These are phyloP conservation scores for Hydrotaea diabolus DNA, from an alignment of 2,888 invertebrate species.

Conservation along the genomic window DNA sequence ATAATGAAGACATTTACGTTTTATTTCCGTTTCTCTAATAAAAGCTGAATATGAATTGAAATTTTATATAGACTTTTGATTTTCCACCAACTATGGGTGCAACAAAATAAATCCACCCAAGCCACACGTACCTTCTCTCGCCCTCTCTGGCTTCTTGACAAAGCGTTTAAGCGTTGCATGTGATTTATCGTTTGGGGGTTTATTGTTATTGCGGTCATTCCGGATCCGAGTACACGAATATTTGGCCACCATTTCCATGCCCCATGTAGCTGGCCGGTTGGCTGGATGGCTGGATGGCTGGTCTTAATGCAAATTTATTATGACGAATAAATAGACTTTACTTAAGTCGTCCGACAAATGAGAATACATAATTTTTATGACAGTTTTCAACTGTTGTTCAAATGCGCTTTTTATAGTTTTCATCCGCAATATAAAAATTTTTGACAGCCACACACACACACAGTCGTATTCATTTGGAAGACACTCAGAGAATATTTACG, in stretches of 20 bases:
- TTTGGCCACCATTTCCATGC: background rate
- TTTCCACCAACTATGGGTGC: background rate
- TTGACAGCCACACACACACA: constrained; percentile 4
- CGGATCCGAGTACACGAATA: background rate
- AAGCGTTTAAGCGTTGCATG: constrained; percentile 15
- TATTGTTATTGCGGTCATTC: background rate
- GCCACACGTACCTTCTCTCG: background rate
- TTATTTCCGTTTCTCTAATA: background rate
- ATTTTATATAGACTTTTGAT: constrained; percentile 1
- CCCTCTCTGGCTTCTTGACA: too few species aligned
- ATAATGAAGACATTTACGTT: background rate
- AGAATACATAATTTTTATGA: constrained; percentile 34
- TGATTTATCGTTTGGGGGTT: constrained; percentile 18
- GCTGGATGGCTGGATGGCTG: background rate
- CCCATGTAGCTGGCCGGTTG: background rate
- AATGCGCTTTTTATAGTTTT: constrained; percentile 45
- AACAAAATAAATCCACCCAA: constrained; percentile 1
- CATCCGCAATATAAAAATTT: constrained; percentile 37
- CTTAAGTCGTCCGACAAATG: constrained; percentile 38
- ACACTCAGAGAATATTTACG: constrained; percentile 36
- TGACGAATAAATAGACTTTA: constrained; percentile 38
- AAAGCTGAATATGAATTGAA: background rate
- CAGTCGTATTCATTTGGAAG: background rate
- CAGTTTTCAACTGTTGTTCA: constrained; percentile 35
- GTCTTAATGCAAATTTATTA: constrained; percentile 45